These are phyloP conservation scores for Acinonyx jubatus DNA, from an alignment of 2,113 vertebrate genomes.

Conservation along the genomic window DNA sequence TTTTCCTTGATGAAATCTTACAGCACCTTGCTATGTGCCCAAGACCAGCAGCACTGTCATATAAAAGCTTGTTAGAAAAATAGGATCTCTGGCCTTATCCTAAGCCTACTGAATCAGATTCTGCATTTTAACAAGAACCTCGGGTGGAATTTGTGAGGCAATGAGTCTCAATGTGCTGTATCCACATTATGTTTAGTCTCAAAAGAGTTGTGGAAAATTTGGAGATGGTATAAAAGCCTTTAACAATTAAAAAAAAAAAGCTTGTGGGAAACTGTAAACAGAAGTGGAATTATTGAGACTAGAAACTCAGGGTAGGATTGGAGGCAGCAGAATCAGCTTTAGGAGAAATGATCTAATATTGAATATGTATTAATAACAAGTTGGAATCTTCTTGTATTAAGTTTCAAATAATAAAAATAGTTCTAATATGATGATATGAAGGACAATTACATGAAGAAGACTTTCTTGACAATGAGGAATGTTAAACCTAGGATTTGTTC, in stretches of 20 bases:
- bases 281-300: neutral
- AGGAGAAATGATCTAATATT: neutral
- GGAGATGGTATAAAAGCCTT: neutral
- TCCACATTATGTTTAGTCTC: neutral
- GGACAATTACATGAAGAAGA: neutral
- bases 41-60: neutral
- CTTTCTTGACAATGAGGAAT: neutral
- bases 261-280: neutral
- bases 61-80: neutral
- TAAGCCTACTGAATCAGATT: neutral
- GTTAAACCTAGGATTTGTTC: neutral
- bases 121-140: conserved; percentile 44
- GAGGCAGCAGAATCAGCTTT: neutral
- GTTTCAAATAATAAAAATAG: neutral
- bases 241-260: neutral
- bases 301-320: neutral
- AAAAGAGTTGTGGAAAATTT: neutral
- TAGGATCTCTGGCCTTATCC: neutral
- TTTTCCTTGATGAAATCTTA: neutral
- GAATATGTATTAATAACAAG: neutral
- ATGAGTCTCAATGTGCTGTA: neutral
- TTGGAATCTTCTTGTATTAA: neutral
- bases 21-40: neutral
- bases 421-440: neutral
- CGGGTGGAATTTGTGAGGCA: neutral